Evolutionary conservation across 2,113 vertebrate genomes (phyloP).

Genomic region (Elgaria multicarinata): DNA sequence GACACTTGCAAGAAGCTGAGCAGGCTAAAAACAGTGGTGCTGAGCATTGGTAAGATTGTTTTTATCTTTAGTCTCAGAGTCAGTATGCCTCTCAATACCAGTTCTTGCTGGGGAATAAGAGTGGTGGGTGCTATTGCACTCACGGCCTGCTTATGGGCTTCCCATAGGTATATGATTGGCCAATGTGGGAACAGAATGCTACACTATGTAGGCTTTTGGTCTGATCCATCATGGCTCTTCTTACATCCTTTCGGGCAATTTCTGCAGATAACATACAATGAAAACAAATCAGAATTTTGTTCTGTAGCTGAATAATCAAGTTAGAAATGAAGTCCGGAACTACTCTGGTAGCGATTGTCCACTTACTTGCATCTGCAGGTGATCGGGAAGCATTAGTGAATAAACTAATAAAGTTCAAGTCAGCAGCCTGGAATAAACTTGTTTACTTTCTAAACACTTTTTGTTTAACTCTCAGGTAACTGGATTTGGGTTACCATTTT

Average conservation of each 20-base stretch:
- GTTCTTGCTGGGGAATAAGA: not conserved
- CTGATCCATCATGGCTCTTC: not conserved
- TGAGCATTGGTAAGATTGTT: constrained; percentile 88
- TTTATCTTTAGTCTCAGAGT: not conserved
- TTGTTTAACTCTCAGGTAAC: not conserved
- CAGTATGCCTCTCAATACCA: not conserved
- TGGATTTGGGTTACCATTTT: not conserved
- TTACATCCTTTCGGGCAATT: not conserved
- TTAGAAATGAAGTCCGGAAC: not conserved
- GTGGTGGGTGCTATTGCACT: not conserved
- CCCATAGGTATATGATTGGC: not conserved
- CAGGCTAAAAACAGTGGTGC: constrained; percentile 87
- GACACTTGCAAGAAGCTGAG: constrained; percentile 95
- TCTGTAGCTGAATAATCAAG: not conserved
- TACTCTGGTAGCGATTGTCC: not conserved
- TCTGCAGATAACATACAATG: accelerated
- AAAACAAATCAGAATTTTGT: accelerated
- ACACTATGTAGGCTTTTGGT: not conserved
- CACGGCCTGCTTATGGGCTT: not conserved
- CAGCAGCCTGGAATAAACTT: not conserved
- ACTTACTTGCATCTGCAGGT: not conserved
- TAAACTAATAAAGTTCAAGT: not conserved
- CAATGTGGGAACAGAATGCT: not conserved
- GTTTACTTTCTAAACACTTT: not conserved
- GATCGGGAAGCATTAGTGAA: not conserved